Conservation (phyloP, 2,113 vertebrate species). For the Amphilophus citrinellus region DNA sequence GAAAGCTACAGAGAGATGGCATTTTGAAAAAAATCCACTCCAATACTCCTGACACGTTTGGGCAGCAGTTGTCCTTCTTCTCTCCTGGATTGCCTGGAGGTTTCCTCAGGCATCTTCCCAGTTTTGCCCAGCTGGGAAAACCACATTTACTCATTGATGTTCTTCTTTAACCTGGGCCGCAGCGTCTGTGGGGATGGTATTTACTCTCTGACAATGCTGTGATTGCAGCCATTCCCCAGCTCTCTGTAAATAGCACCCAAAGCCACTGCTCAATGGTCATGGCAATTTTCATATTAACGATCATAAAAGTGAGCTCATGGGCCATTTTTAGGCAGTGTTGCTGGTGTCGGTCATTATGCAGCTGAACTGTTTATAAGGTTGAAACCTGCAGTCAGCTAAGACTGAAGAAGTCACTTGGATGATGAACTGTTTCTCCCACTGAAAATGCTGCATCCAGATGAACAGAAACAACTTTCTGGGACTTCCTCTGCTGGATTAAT, state of each 20-base stretch:
- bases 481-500: neutral
- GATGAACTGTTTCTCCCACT: neutral
- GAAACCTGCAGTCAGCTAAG: neutral
- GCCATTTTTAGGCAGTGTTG: neutral
- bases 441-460: neutral
- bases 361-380: neutral
- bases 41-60: neutral
- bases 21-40: neutral
- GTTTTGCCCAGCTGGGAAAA: conserved; percentile 7
- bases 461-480: neutral
- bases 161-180: neutral
- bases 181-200: neutral
- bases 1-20: accelerated
- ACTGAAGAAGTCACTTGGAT: neutral
- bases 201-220: neutral
- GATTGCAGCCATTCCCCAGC: neutral
- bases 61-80: neutral
- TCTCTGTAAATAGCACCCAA: neutral
- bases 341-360: neutral
- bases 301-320: neutral
- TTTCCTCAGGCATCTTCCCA: neutral
- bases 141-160: neutral
- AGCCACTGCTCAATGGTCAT: neutral
- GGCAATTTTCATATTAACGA: neutral
- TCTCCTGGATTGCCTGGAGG: neutral